phyloP scores from a whole-genome alignment of 2,113 vertebrate species.

The Vidua macroura region DNA sequence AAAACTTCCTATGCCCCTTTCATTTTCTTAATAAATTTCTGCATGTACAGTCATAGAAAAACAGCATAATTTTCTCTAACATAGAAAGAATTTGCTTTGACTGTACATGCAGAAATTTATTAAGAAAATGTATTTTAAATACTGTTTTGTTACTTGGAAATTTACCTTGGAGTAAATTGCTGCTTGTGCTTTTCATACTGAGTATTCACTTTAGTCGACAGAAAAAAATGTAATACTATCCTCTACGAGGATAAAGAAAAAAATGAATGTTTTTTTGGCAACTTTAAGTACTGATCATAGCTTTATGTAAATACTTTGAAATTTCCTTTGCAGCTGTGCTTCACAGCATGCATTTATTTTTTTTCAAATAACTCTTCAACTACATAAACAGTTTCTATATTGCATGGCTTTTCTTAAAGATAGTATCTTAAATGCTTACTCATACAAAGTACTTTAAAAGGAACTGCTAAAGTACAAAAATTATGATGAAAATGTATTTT shows the following conservation, averaged over 20 bases:
- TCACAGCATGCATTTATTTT: background rate
- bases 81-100: background rate
- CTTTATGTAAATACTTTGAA: background rate
- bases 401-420: background rate
- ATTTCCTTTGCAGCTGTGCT: background rate
- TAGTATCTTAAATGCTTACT: background rate
- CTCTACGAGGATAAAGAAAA: background rate
- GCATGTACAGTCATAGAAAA: background rate
- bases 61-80: background rate
- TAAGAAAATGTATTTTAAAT: background rate
- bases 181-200: background rate
- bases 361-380: background rate
- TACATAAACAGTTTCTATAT: background rate
- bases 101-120: background rate
- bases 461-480: background rate
- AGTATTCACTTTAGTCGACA: background rate
- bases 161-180: background rate
- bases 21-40: too few species aligned
- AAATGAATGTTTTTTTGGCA: background rate
- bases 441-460: background rate
- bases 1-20: background rate
- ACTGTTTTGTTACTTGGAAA: background rate
- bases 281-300: background rate
- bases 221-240: background rate
- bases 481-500: background rate